These are phyloP conservation scores for Brachionus rubens DNA, from an alignment of 1,140 invertebrate species.

Conservation along the genomic window DNA sequence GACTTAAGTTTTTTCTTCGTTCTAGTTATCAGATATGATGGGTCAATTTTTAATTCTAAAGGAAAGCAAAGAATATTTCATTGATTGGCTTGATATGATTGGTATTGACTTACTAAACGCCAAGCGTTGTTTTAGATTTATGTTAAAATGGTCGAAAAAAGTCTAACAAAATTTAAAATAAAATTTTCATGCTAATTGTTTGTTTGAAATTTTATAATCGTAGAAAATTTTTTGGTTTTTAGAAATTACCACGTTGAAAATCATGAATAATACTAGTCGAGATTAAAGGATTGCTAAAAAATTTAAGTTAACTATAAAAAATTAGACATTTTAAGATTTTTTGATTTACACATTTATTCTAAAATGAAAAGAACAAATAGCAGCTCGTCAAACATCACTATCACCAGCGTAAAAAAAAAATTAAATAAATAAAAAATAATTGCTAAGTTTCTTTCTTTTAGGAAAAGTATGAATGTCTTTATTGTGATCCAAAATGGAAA, in stretches of 20 bases:
- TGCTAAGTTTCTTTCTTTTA: too few species aligned
- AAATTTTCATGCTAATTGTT: background rate
- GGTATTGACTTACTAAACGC: background rate
- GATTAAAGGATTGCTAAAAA: background rate
- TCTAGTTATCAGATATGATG: background rate
- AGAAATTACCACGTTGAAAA: background rate
- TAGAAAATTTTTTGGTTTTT: background rate
- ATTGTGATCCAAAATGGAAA: too few species aligned
- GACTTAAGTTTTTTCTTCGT: background rate
- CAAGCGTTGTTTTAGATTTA: background rate
- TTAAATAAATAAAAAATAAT: background rate
- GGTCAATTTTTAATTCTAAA: conserved; percentile 9
- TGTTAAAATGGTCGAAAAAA: background rate
- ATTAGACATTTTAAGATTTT: too few species aligned
- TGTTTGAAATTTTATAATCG: background rate
- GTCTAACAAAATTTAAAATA: background rate
- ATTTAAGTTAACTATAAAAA: background rate
- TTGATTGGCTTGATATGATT: background rate
- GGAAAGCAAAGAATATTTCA: conserved; percentile 5
- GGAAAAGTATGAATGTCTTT: too few species aligned
- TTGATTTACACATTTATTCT: background rate
- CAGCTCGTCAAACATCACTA: background rate
- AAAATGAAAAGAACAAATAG: conserved; percentile 9
- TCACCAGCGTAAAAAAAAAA: background rate
- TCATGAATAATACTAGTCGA: background rate